Percentiles rank a stretch among this genome's conserved stretches.
These are phyloP conservation scores for Scaptomyza reducta DNA, from an alignment of 2,888 invertebrate genomes.

Conservation along the genomic window DNA sequence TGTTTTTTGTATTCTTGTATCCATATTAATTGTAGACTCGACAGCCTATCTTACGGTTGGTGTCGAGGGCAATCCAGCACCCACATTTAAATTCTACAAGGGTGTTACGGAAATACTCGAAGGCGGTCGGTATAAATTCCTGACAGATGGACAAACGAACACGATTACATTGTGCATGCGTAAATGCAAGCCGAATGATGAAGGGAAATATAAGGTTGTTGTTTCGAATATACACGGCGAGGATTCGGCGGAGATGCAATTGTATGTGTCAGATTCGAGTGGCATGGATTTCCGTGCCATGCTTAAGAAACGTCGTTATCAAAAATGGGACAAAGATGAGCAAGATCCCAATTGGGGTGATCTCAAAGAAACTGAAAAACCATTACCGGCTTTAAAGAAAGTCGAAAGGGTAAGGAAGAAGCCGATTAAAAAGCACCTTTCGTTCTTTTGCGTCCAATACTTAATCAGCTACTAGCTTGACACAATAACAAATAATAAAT, in stretches of 20 bases:
- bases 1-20: neutral
- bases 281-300: slow-evolving; percentile 99
- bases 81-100: slow-evolving; percentile 97
- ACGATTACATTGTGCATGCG: slow-evolving; percentile 97
- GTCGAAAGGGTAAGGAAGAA: slow-evolving; percentile 92
- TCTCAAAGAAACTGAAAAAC: slow-evolving; percentile 95
- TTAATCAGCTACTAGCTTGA: neutral
- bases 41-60: slow-evolving; percentile 96
- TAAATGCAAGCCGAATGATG: slow-evolving; percentile 98
- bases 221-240: slow-evolving; percentile 97
- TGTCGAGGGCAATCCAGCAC: slow-evolving; percentile 97
- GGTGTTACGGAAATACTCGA: slow-evolving; percentile 96
- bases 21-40: slow-evolving; percentile 87
- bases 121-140: slow-evolving; percentile 97
- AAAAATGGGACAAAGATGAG: slow-evolving; percentile 96
- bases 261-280: slow-evolving; percentile 98
- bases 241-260: slow-evolving; percentile 97
- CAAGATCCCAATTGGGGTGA: slow-evolving; percentile 97
- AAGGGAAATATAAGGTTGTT: slow-evolving; percentile 96
- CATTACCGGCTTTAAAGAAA: slow-evolving; percentile 94
- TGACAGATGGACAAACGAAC: slow-evolving; percentile 97
- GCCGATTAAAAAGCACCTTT: slow-evolving; percentile 12
- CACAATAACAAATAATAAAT: neutral
- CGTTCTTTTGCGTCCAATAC: neutral
- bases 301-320: slow-evolving; percentile 97